These are phyloP conservation scores for Mungos mungo DNA, from an alignment of 2,113 vertebrate species.

Conservation along the genomic window DNA sequence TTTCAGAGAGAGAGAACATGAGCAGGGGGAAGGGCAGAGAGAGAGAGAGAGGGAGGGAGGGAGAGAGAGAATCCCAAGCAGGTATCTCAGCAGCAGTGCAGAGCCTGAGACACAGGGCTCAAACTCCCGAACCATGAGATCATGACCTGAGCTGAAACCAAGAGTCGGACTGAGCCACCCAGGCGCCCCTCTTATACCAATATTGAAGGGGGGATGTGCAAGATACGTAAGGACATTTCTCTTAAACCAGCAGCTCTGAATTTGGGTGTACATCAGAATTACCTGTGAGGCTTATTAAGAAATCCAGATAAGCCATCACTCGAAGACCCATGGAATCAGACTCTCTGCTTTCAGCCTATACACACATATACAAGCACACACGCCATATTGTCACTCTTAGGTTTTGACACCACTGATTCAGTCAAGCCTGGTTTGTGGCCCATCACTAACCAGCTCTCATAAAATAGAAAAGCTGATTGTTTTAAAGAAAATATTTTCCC, in stretches of 20 bases:
- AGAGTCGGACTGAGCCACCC: too few species aligned
- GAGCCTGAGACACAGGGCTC: too few species aligned
- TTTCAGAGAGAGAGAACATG: too few species aligned
- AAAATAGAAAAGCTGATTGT: background rate
- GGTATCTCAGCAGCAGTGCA: too few species aligned
- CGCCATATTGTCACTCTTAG: background rate
- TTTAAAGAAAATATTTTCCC: slow-evolving; percentile 16
- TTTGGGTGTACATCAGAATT: background rate
- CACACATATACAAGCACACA: background rate
- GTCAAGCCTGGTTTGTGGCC: background rate
- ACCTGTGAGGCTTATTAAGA: background rate
- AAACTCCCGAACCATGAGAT: too few species aligned
- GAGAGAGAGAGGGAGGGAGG: too few species aligned
- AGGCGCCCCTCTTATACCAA: too few species aligned
- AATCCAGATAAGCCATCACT: background rate
- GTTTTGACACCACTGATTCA: background rate
- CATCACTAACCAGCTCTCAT: background rate
- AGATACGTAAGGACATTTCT: background rate
- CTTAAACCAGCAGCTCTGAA: background rate
- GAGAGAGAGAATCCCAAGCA: too few species aligned
- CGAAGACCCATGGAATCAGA: background rate
- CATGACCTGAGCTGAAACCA: too few species aligned
- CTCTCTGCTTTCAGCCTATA: background rate
- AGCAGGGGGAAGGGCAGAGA: too few species aligned
- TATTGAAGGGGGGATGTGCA: background rate